These are phyloP conservation scores for Acrocera orbiculus DNA, from an alignment of 2,888 invertebrate genomes.

Conservation along the genomic window DNA sequence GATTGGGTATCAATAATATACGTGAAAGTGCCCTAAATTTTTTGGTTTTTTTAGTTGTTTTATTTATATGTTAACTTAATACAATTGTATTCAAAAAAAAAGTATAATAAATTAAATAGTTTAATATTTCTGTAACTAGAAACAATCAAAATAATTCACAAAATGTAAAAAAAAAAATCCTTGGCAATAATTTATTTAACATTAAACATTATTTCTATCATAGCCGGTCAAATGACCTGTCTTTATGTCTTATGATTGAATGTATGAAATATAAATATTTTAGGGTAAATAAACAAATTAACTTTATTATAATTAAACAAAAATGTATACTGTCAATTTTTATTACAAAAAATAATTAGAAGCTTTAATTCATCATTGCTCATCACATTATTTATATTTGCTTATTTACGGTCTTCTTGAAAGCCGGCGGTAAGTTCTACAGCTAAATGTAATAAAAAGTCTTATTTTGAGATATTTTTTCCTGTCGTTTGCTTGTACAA, in stretches of 20 bases:
- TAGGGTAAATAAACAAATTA: constrained; percentile 5
- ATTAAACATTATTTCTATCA: constrained; percentile 6
- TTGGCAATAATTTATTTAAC: too few relatives aligned
- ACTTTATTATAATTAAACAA: constrained; percentile 2
- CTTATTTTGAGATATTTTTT: constrained; percentile 11
- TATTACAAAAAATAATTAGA: constrained; percentile 7
- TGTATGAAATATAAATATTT: constrained; percentile 8
- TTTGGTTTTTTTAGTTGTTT: too few relatives aligned
- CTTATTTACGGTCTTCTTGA: too few relatives aligned
- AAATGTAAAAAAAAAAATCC: too few relatives aligned
- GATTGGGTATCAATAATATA: too few relatives aligned
- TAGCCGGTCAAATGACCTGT: constrained; percentile 4
- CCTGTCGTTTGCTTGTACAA: constrained; percentile 13
- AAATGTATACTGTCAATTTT: constrained; percentile 2
- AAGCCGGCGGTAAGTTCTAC: constrained; percentile 7
- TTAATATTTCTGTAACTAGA: too few relatives aligned
- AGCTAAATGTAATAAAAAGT: constrained; percentile 12
- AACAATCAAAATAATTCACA: too few relatives aligned
- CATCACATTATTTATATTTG: constrained; percentile 9
- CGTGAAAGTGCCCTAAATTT: too few relatives aligned
- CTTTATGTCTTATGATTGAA: constrained; percentile 5
- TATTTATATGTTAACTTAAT: too few relatives aligned
- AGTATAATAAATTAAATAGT: too few relatives aligned
- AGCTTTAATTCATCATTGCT: constrained; percentile 6
- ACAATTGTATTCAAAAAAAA: too few relatives aligned